Evolutionary conservation across 2,797 vertebrate genomes (phyloP).

Genomic region (Sebastes cheni): DNA sequence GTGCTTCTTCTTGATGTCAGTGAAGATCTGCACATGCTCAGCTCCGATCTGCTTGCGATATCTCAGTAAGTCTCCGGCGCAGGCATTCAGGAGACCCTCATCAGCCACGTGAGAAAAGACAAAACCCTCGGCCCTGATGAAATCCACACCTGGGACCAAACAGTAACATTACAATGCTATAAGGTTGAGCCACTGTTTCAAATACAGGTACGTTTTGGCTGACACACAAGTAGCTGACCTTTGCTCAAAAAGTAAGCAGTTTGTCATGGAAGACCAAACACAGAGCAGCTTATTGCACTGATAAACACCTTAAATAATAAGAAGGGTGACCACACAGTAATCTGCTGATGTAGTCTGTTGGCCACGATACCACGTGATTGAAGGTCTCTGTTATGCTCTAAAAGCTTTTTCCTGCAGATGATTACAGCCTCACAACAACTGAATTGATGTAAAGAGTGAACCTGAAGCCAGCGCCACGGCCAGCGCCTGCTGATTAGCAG

Average conservation of each 20-base stretch:
- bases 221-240: neutral
- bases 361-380: neutral
- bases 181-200: neutral
- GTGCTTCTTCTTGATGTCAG: constrained; percentile 93
- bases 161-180: neutral
- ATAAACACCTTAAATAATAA: neutral
- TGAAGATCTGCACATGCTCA: constrained; percentile 87
- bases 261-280: neutral
- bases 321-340: neutral
- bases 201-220: neutral
- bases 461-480: constrained; percentile 89
- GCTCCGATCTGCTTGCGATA: constrained; percentile 88
- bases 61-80: constrained; percentile 86
- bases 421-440: neutral
- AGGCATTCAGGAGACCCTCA: constrained; percentile 88
- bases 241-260: neutral
- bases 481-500: constrained; percentile 85
- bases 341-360: neutral
- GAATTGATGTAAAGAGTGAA: constrained; percentile 37
- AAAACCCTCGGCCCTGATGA: constrained; percentile 87
- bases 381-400: neutral
- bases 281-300: neutral
- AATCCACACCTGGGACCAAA: constrained; percentile 81
- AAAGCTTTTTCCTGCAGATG: neutral
- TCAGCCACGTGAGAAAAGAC: constrained; percentile 88